Percentiles rank a stretch among this genome's conserved stretches.
These are phyloP conservation scores for Sinelater perroti DNA, from an alignment of 2,888 invertebrate species.

Conservation along the genomic window DNA sequence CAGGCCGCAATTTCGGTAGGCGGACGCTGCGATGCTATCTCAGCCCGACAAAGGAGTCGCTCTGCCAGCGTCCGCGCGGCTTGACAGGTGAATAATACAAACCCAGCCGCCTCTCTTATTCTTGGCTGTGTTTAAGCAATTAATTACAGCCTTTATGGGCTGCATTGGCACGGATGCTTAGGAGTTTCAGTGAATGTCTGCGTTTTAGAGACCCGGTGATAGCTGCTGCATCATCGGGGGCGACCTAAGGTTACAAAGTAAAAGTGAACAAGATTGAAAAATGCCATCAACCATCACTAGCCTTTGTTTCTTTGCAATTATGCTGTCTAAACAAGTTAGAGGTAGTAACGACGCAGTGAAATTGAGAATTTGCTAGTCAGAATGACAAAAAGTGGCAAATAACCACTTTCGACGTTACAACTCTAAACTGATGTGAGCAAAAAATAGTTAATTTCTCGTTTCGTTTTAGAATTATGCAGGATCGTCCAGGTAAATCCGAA, in stretches of 20 bases:
- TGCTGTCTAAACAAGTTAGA: background rate
- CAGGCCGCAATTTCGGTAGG: slow-evolving; percentile 25
- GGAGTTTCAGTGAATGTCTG: slow-evolving; percentile 3
- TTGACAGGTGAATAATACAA: slow-evolving; percentile 28
- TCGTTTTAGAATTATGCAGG: too few relatives aligned
- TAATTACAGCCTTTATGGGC: slow-evolving; percentile 19
- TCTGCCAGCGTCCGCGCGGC: slow-evolving; percentile 7
- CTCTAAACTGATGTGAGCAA: too few relatives aligned
- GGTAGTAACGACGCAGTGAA: too few relatives aligned
- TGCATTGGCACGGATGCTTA: background rate
- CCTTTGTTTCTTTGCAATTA: background rate
- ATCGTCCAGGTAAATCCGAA: too few relatives aligned
- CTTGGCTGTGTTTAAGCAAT: slow-evolving; percentile 20
- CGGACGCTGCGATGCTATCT: slow-evolving; percentile 16
- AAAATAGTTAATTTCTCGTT: too few relatives aligned
- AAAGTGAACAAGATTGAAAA: too few relatives aligned
- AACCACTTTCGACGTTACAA: too few relatives aligned
- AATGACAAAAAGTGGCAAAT: too few relatives aligned
- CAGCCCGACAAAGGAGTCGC: slow-evolving; percentile 22
- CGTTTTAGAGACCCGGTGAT: background rate
- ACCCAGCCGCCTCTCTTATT: slow-evolving; percentile 14
- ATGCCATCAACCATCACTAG: too few relatives aligned
- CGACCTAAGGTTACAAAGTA: slow-evolving; percentile 1
- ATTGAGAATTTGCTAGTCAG: too few relatives aligned
- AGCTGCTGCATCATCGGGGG: slow-evolving; percentile 3